Conservation (phyloP, 2,113 vertebrate species). For the Periophthalmodon schlosseri region DNA sequence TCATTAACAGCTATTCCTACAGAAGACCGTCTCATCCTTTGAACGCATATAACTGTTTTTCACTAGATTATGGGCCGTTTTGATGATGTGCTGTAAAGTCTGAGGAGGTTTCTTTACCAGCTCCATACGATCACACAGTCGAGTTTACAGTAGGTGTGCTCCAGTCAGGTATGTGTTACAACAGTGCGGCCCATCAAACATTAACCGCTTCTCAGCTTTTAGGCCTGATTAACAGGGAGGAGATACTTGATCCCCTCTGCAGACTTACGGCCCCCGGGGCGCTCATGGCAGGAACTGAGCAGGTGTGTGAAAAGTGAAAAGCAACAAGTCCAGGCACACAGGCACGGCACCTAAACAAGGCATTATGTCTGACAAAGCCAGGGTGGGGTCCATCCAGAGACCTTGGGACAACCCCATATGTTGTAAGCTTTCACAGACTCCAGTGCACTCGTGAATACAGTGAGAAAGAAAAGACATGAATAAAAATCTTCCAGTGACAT, state of each 20-base stretch:
- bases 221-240: constrained; percentile 36
- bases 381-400: constrained; percentile 49
- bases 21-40: background rate
- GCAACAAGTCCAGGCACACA: constrained; percentile 66
- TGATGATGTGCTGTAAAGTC: background rate
- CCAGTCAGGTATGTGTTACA: constrained; percentile 25
- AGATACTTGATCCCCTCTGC: constrained; percentile 56
- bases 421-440: constrained; percentile 5
- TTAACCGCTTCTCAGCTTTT: constrained; percentile 33
- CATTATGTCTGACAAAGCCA: constrained; percentile 42
- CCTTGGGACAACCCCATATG: constrained; percentile 10
- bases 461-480: background rate
- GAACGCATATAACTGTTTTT: background rate
- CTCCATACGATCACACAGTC: background rate
- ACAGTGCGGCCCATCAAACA: constrained; percentile 36
- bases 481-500: constrained; percentile 4
- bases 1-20: background rate
- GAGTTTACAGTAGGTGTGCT: constrained; percentile 6
- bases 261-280: constrained; percentile 56
- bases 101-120: background rate
- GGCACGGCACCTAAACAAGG: constrained; percentile 47
- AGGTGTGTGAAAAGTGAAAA: constrained; percentile 69
- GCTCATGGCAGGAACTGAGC: constrained; percentile 43
- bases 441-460: constrained; percentile 11
- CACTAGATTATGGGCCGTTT: background rate